Conservation (phyloP, 2,797 vertebrate genomes). For the Artibeus lituratus region DNA sequence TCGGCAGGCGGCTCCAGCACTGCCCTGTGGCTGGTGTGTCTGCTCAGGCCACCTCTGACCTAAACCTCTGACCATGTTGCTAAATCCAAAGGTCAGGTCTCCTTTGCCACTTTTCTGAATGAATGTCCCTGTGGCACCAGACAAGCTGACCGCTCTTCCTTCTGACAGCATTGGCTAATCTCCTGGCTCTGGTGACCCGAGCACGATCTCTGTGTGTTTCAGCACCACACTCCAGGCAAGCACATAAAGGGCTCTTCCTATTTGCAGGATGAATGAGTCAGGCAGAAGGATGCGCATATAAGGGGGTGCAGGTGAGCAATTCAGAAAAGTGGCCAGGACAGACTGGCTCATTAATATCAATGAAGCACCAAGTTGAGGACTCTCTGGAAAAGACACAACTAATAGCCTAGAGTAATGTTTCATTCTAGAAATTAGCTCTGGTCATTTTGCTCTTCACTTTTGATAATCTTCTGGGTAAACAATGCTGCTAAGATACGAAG, state of each 20-base stretch:
- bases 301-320: neutral
- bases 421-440: neutral
- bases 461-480: neutral
- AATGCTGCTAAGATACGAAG: neutral
- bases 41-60: neutral
- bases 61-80: too few relatives aligned
- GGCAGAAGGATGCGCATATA: neutral
- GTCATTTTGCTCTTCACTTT: neutral
- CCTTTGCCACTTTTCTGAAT: neutral
- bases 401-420: neutral
- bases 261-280: neutral
- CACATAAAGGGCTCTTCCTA: neutral
- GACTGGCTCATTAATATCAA: neutral
- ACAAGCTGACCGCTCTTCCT: neutral
- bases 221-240: neutral
- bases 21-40: neutral
- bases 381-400: neutral
- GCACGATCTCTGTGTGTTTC: neutral
- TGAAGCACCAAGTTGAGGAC: neutral
- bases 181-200: neutral
- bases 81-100: neutral
- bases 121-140: neutral
- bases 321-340: neutral
- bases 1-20: neutral
- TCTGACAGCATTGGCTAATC: neutral